Evolutionary conservation across 92 coral and sea anemone genomes (phyloP), one percentile per base, ranked within the genome.

Genomic region (Zoanthus solanderi): DNA sequence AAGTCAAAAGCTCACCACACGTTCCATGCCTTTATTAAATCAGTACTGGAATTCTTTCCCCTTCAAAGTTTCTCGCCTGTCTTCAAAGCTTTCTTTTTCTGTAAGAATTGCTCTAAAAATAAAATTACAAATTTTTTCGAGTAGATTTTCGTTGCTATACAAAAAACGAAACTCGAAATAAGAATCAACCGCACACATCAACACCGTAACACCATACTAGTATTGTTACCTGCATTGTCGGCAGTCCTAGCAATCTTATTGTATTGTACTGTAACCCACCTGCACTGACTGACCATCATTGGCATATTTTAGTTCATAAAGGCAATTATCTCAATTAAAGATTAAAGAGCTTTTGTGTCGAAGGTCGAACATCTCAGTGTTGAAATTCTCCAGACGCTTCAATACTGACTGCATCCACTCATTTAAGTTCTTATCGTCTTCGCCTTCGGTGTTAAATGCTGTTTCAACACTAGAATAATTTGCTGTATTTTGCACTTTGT

Each of bases 81-180:
- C 45, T 23, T 65, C 60, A 16, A 60, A 8, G 4, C 60, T 45
- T 5, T 37, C 42, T 80, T 23, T 66, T 15, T 69, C 57, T 5
- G 84, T 80, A 9, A 80, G 44, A 80, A 80, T 45, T 42, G 74
- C 84, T 9, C 73, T 73, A 44, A 80, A 80, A 29, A 60, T 80
- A 60, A 80, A 80, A 29, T 80, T 80, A 60, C 84, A 80, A 44
- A 80, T 80, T 13, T 58, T 73, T 9, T 80, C 56, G 10, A 80
- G 56, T 5, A 80, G 56, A 18, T 6, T 44, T 31, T 61, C 52
- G 84, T 80, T 48, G 29, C 47, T 44, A 34, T 80, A 61, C 5
- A 80, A 37, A 69, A 80, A 80, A 47, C 60, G 84, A 28, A 80
- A 80, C 11, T 45, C 84, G 16, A 80, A 18, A 68, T 18, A 69